Base-by-base conservation (phyloP, 30 jellyfish, hydroid and myxozoan genomes). In the Rhopilema esculentum region DNA sequence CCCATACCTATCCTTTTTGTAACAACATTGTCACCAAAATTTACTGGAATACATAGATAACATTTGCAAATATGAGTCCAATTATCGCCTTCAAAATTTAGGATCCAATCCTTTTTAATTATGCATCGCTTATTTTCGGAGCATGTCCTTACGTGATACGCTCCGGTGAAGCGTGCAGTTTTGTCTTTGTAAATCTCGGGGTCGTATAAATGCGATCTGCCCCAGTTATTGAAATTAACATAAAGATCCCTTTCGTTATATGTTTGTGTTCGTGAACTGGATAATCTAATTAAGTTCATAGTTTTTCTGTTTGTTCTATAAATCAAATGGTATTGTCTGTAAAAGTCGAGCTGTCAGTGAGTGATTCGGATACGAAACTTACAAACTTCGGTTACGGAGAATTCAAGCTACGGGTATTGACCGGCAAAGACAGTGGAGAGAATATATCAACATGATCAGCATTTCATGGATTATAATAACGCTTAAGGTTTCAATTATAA, bases 91-190 rank as follows among this genome's bases (percentile, higher is more conserved):
- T 24, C 69, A 75, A 48, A 31, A 20, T 21, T 26, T 20, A 22
- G 61, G 21, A 25, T 57, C 27, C 49, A 23, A 0, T 30, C 82
- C 21, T 64, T 52, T 52, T 85, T 50, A 62, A 73, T 73, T 26
- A 57, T 85, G 16, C 27, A 73, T 72, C 66, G 28, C 83, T 48
- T 68, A 40, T 53, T 65, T 50, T 12, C 88, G 78, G 88, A 85
- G 78, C 80, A 75, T 72, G 79, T 85, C 79, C 53, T 29, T 78
- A 72, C 75, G 66, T 66, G 85, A 27, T 69, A 64, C 88, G 94
- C 94, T 85, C 94, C 94, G 69, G 28, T 85, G 94, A 65, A 85
- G 75, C 94, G 94, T 74, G 73, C 82, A 22, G 69, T 57, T 65
- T 27, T 63, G 84, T 84, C 64, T 33, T 68, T 40, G 57, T 12